Conservation (phyloP, 2,888 invertebrate species). For the Eledona agricola region DNA sequence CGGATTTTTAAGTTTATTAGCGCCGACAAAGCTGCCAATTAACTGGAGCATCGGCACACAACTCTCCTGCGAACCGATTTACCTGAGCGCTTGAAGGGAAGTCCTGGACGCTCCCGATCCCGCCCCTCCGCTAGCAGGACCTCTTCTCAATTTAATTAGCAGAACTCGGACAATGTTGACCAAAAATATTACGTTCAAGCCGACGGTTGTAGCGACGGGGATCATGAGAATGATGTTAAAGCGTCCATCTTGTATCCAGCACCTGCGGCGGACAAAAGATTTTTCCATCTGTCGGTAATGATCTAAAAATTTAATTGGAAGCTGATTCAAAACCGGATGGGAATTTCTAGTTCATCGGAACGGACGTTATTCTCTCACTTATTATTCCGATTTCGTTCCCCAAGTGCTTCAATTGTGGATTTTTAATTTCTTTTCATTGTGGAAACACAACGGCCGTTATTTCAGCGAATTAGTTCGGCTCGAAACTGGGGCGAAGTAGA, state of each 20-base stretch:
- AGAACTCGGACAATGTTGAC: constrained; percentile 91
- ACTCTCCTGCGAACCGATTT: constrained; percentile 43
- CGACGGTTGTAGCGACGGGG: constrained; percentile 81
- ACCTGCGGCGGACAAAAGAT: no score
- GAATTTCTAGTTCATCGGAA: constrained; percentile 1
- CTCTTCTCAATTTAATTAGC: constrained; percentile 80
- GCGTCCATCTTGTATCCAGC: constrained; percentile 68
- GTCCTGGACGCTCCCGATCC: constrained; percentile 72
- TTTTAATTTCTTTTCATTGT: not conserved
- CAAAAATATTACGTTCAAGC: constrained; percentile 84
- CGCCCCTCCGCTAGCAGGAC: constrained; percentile 67
- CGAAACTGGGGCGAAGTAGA: no score
- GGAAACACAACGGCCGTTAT: not conserved
- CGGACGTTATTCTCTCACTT: constrained; percentile 10
- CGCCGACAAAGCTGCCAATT: no score
- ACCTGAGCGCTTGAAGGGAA: constrained; percentile 80
- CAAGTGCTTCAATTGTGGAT: not conserved
- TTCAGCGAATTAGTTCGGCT: no score
- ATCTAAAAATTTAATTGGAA: constrained; percentile 8
- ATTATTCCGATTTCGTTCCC: constrained; percentile 2
- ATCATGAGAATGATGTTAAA: constrained; percentile 79
- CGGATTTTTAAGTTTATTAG: no score
- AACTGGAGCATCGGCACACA: no score
- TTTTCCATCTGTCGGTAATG: not conserved
- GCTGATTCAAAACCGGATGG: not conserved